Conservation (phyloP, 2,797 vertebrate genomes). For the Labroides dimidiatus region DNA sequence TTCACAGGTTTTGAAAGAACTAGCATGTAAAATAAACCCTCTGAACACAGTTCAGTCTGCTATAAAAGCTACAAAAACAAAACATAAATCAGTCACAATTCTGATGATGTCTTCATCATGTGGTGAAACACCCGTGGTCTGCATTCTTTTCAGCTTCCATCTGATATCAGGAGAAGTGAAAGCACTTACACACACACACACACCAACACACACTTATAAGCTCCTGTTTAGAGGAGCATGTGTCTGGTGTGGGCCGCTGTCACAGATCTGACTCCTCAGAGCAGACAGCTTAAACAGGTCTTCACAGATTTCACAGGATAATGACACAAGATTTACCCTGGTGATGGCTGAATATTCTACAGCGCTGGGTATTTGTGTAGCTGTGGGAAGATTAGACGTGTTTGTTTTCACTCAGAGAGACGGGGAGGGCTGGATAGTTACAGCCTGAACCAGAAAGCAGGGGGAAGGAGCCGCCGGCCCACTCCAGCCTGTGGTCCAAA, state of each 20-base stretch:
- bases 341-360: slow-evolving; percentile 65
- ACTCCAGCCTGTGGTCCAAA: slow-evolving; percentile 25
- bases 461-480: slow-evolving; percentile 30
- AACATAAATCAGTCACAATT: slow-evolving; percentile 26
- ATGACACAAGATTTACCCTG: slow-evolving; percentile 65
- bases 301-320: slow-evolving; percentile 77
- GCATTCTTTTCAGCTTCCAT: slow-evolving; percentile 54
- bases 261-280: slow-evolving; percentile 59
- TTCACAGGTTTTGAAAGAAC: neutral
- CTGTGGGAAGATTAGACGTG: slow-evolving; percentile 70
- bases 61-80: neutral
- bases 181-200: slow-evolving; percentile 1
- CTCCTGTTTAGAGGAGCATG: slow-evolving; percentile 35
- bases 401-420: slow-evolving; percentile 69
- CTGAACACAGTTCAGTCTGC: slow-evolving; percentile 1
- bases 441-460: slow-evolving; percentile 45
- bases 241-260: slow-evolving; percentile 54
- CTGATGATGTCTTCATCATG: slow-evolving; percentile 48
- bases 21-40: slow-evolving; percentile 2
- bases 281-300: slow-evolving; percentile 65
- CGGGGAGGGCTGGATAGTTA: slow-evolving; percentile 45
- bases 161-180: slow-evolving; percentile 54
- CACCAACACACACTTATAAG: neutral
- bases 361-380: slow-evolving; percentile 63
- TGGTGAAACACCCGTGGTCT: slow-evolving; percentile 23